A percentile compares a stretch with the other conserved stretches of the same genome.
Evolutionary conservation across 2,888 invertebrate genomes (phyloP).

Genomic region (Chloroclysta siterata): DNA sequence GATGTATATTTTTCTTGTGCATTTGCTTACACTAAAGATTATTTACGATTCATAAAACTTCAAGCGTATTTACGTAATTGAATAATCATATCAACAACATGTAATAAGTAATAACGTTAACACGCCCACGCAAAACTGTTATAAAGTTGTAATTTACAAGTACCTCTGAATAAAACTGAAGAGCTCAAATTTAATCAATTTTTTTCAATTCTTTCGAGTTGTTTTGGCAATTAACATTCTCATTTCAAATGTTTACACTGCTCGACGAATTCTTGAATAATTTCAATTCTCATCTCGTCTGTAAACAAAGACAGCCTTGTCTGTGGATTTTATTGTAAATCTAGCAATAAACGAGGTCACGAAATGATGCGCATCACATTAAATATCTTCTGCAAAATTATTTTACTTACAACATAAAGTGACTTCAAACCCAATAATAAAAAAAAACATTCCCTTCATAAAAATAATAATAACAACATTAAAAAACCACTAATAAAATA

Average conservation of each 20-base stretch:
- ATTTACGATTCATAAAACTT: constrained; percentile 2
- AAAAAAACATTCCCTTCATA: background rate
- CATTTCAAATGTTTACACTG: constrained; percentile 6
- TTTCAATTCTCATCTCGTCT: background rate
- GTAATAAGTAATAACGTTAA: background rate
- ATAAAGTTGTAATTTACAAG: background rate
- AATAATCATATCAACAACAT: background rate
- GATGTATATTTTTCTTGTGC: background rate
- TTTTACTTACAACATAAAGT: too few relatives aligned
- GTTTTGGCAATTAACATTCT: background rate
- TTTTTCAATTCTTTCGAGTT: background rate
- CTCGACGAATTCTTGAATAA: constrained; percentile 7
- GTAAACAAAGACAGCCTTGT: constrained; percentile 7
- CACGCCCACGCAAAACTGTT: background rate
- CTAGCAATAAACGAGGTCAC: constrained; percentile 14
- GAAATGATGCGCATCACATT: too few relatives aligned
- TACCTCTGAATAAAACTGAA: background rate
- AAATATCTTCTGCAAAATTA: too few relatives aligned
- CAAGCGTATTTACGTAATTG: background rate
- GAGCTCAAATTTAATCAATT: background rate
- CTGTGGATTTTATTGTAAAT: constrained; percentile 2
- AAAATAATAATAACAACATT: background rate
- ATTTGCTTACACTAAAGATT: background rate
- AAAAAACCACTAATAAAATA: too few relatives aligned
- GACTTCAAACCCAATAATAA: too few relatives aligned